A percentile compares a stretch with the other conserved stretches of the same genome.
Evolutionary conservation across 2,888 invertebrate species (phyloP).

Genomic region (Pycnomerus fuliginosus): DNA sequence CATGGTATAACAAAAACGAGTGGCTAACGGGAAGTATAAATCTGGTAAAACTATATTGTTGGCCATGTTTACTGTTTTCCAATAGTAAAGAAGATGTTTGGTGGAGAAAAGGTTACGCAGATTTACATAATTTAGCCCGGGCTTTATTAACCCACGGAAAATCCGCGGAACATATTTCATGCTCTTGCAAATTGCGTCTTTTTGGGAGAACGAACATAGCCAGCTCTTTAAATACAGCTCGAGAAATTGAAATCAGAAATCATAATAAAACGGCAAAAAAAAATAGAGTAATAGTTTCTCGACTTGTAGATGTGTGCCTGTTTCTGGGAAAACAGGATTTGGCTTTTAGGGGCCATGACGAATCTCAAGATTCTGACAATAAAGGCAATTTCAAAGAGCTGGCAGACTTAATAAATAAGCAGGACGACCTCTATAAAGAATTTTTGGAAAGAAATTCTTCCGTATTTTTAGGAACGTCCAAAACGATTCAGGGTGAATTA

Average conservation of each 20-base stretch:
- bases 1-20: too few species aligned
- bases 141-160: too few species aligned
- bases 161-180: too few species aligned
- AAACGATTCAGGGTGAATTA: constrained; percentile 2
- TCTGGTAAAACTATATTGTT: too few species aligned
- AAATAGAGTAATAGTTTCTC: constrained; percentile 7
- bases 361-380: constrained; percentile 1
- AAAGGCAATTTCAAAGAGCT: constrained; percentile 1
- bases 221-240: neutral
- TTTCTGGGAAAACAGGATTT: constrained; percentile 5
- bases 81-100: too few species aligned
- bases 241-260: neutral
- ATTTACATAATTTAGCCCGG: too few species aligned
- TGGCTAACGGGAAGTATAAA: too few species aligned
- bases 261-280: neutral
- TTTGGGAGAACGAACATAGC: constrained; percentile 1
- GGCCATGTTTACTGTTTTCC: too few species aligned
- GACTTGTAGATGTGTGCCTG: constrained; percentile 6
- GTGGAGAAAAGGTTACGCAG: too few species aligned
- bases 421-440: neutral
- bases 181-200: too few species aligned
- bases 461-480: constrained; percentile 2
- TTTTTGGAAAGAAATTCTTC: constrained; percentile 3
- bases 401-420: constrained; percentile 2
- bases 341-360: constrained; percentile 7